Evolutionary conservation across 30 jellyfish, hydroid and myxozoan genomes (phyloP), one percentile per base, ranked within the genome.

Genomic region (Haliclystus octoradiatus): DNA sequence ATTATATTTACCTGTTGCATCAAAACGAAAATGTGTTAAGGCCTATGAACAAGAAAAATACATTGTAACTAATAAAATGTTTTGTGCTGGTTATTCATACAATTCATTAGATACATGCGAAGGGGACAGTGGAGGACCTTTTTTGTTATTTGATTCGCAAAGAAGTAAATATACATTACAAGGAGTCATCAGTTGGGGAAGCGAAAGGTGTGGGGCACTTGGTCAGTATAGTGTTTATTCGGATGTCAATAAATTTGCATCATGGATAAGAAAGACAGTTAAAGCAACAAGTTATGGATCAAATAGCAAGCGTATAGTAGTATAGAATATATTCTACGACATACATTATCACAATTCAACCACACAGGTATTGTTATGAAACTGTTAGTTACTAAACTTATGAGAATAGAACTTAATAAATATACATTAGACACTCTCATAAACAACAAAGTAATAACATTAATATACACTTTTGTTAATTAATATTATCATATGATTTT

Each of bases 111-210:
- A 91, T 74, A 91, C 99, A 7, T 91, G 99, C 61, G 78, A 77
- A 62, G 99, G 99, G 22, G 99, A 91, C 77, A 82, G 95, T 33
- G 99, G 99, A 5, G 99, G 99, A 3, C 95, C 95, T 2, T 91
- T 49, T 40, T 27, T 82, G 34, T 82, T 91, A 65, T 79, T 79
- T 76, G 99, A 91, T 73, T 24, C 33, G 31, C 34, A 49, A 49
- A 78, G 94, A 30, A 47, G 76, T 28, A 91, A 91, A 32, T 91
- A 94, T 94, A 81, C 89, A 22, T 73, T 91, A 23, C 99, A 91
- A 70, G 99, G 99, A 27, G 65, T 91, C 19, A 84, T 91, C 5
- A 84, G 96, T 32, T 91, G 99, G 99, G 99, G 99, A 26, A 89
- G 94, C 22, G 50, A 26, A 51, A 66, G 81, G 9, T 91, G 99